Percentiles rank a stretch among this genome's conserved stretches.
Evolutionary conservation across 2,113 vertebrate genomes (phyloP).

Genomic region (Melierax canorus): DNA sequence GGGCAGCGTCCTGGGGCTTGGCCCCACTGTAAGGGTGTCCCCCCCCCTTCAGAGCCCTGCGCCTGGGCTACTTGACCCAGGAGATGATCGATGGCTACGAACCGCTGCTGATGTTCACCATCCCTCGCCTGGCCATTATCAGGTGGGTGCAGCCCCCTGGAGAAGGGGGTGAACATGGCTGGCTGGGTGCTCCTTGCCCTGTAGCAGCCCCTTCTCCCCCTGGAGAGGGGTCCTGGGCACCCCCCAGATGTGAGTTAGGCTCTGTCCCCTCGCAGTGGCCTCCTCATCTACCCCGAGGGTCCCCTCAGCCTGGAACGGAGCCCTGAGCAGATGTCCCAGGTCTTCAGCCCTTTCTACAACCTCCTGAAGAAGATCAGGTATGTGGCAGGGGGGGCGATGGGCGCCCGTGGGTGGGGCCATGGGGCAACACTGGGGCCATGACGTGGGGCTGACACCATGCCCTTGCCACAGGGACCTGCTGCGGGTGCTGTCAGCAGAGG

Average conservation of each 20-base stretch:
- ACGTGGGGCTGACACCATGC: background rate
- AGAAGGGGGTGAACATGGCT: background rate
- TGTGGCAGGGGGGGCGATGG: rapidly evolving
- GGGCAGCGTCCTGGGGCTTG: rapidly evolving
- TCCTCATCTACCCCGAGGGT: constrained; percentile 76
- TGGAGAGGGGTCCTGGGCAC: background rate
- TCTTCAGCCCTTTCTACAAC: constrained; percentile 75
- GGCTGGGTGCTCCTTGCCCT: background rate
- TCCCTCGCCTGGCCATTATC: constrained; percentile 76
- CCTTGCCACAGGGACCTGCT: constrained; percentile 57
- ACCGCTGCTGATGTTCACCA: constrained; percentile 77
- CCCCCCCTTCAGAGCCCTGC: constrained; percentile 62
- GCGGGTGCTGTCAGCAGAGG: constrained; percentile 58
- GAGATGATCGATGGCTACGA: constrained; percentile 78
- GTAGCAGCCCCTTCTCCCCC: background rate
- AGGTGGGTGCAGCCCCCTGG: constrained; percentile 50
- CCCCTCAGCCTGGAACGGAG: constrained; percentile 68
- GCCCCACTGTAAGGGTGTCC: background rate
- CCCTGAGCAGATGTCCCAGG: constrained; percentile 69
- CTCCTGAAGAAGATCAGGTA: constrained; percentile 75
- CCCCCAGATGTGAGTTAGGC: rapidly evolving
- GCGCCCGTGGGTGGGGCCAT: rapidly evolving
- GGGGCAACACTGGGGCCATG: background rate
- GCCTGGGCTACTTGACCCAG: constrained; percentile 72
- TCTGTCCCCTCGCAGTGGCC: constrained; percentile 50